phyloP scores from a whole-genome alignment of 1,140 invertebrate genomes.

The Drosophila tristis region DNA sequence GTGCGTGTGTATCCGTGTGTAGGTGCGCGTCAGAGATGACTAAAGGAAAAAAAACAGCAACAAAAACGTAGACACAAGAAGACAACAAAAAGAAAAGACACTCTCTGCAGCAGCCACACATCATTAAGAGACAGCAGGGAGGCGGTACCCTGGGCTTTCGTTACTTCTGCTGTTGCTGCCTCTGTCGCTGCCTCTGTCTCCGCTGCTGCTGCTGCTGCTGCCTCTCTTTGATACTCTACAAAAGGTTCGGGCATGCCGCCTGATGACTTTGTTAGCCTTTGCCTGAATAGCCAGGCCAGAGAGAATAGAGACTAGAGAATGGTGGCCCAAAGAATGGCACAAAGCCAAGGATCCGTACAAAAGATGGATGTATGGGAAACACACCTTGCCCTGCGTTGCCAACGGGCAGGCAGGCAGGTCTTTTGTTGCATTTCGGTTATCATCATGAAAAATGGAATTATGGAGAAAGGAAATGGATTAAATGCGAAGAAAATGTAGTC shows the following conservation, averaged over 20 bases:
- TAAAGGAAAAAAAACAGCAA: constrained; percentile 44
- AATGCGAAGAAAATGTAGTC: constrained; percentile 19
- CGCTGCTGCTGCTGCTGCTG: constrained; percentile 7
- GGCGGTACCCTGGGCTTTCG: constrained; percentile 54
- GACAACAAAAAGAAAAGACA: constrained; percentile 32
- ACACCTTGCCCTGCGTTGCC: constrained; percentile 17
- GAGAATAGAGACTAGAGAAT: not conserved
- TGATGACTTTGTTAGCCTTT: constrained; percentile 54
- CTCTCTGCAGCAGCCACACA: constrained; percentile 77
- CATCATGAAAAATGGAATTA: constrained; percentile 50
- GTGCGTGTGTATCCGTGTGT: constrained; percentile 49
- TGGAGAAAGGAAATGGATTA: constrained; percentile 47
- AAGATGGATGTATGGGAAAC: constrained; percentile 23
- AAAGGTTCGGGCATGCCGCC: constrained; percentile 12
- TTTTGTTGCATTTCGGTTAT: constrained; percentile 28
- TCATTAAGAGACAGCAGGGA: constrained; percentile 76
- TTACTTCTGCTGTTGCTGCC: constrained; percentile 32
- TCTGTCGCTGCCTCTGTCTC: no score
- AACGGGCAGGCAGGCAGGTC: not conserved
- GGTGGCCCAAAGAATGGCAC: constrained; percentile 23
- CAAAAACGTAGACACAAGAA: constrained; percentile 1
- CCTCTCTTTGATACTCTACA: constrained; percentile 48
- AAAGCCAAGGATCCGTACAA: constrained; percentile 34
- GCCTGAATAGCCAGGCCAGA: constrained; percentile 14
- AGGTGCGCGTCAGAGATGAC: constrained; percentile 69